Evolutionary conservation across 2,797 vertebrate species (phyloP).

Genomic region (Ptychobarbus kaznakovi): DNA sequence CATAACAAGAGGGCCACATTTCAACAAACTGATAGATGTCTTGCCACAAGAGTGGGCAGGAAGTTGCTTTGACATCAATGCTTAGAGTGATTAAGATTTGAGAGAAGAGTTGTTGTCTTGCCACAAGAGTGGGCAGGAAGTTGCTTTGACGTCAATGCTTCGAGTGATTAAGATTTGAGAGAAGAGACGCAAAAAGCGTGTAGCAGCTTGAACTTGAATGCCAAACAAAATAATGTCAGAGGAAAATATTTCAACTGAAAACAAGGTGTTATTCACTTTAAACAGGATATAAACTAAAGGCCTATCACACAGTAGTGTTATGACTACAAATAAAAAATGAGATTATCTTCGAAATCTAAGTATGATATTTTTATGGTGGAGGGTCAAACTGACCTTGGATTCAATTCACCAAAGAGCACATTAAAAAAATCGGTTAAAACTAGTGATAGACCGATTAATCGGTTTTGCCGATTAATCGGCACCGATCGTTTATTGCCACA

Average conservation of each 20-base stretch:
- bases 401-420: background rate
- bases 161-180: conserved; percentile 39
- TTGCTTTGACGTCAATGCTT: conserved; percentile 56
- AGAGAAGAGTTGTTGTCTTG: background rate
- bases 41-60: conserved; percentile 44
- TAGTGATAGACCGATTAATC: no score
- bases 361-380: background rate
- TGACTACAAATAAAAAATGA: background rate
- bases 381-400: background rate
- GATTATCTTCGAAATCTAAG: background rate
- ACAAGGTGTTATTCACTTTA: background rate
- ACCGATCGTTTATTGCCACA: no score
- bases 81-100: conserved; percentile 35
- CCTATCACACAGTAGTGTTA: background rate
- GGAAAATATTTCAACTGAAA: background rate
- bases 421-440: background rate
- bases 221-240: background rate
- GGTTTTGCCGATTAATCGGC: no score
- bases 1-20: conserved; percentile 4
- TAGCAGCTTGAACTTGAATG: background rate
- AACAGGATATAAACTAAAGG: background rate
- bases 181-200: conserved; percentile 2
- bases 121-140: conserved; percentile 50
- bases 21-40: background rate
- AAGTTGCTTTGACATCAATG: conserved; percentile 59